Conservation (phyloP, 2,113 vertebrate genomes). For the Acanthochromis polyacanthus region DNA sequence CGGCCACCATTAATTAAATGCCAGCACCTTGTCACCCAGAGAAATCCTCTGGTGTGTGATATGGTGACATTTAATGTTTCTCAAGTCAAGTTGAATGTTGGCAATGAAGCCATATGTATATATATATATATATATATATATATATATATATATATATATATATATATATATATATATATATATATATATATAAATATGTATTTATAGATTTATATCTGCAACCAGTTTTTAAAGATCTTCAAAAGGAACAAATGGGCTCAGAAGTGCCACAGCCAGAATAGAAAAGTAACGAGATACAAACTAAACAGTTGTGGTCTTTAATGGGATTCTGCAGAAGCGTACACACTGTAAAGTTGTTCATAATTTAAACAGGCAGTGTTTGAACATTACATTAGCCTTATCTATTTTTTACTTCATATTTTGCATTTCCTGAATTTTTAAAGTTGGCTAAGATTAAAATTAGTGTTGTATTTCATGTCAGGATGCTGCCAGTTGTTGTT, state of each 20-base stretch:
- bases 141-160: not conserved
- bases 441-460: conserved; percentile 40
- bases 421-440: conserved; percentile 22
- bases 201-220: not conserved
- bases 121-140: not conserved
- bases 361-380: conserved; percentile 8
- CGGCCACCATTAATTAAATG: not conserved
- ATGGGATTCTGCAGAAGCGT: conserved; percentile 8
- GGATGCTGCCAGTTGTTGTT: conserved; percentile 14
- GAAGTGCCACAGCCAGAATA: not conserved
- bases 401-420: not conserved
- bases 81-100: not conserved
- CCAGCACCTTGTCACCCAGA: not conserved
- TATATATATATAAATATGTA: not conserved
- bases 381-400: conserved; percentile 8
- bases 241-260: not conserved
- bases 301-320: conserved; percentile 1
- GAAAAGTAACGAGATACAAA: not conserved
- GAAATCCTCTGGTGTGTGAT: not conserved
- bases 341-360: not conserved
- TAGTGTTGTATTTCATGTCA: conserved; percentile 27
- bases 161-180: not conserved
- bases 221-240: conserved; percentile 16
- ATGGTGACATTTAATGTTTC: too few relatives aligned
- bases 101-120: not conserved